Evolutionary conservation across 2,888 invertebrate species (phyloP).

Genomic region (Lordiphosa fenestrarum): DNA sequence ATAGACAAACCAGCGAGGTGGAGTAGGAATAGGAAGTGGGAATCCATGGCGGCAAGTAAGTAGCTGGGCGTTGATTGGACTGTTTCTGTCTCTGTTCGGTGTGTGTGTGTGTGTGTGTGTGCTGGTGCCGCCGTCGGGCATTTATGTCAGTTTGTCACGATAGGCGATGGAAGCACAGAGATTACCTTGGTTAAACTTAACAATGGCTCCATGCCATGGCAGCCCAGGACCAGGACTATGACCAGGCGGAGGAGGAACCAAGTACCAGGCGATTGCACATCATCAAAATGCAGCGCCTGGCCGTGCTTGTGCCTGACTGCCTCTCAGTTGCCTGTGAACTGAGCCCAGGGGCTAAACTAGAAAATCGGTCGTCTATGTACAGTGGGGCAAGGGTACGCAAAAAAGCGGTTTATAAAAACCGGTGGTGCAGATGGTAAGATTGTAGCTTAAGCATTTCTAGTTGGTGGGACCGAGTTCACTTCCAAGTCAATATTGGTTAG

Average conservation of each 20-base stretch:
- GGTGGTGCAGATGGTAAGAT: neutral
- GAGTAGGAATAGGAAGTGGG: slow-evolving; percentile 13
- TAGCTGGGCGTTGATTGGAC: slow-evolving; percentile 74
- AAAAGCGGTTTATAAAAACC: slow-evolving; percentile 20
- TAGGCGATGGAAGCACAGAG: slow-evolving; percentile 72
- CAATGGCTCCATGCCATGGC: slow-evolving; percentile 64
- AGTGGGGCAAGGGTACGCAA: slow-evolving; percentile 9
- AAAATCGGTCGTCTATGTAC: slow-evolving; percentile 41
- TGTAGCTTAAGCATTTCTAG: too few species aligned
- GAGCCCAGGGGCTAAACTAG: slow-evolving; percentile 36
- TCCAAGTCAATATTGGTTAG: too few species aligned
- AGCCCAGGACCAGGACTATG: slow-evolving; percentile 19
- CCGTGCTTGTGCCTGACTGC: slow-evolving; percentile 15
- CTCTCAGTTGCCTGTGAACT: slow-evolving; percentile 30
- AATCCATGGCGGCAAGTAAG: slow-evolving; percentile 58
- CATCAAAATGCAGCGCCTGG: slow-evolving; percentile 67
- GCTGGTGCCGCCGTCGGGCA: slow-evolving; percentile 58
- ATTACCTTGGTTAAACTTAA: slow-evolving; percentile 74
- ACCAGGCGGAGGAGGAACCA: slow-evolving; percentile 1
- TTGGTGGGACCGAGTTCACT: too few species aligned
- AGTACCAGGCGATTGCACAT: slow-evolving; percentile 35
- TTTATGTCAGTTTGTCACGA: slow-evolving; percentile 74
- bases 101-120: slow-evolving; percentile 23
- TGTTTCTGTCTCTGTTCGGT: slow-evolving; percentile 21
- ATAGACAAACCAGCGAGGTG: slow-evolving; percentile 20